Percentiles rank a stretch among this genome's conserved stretches.
phyloP scores from a whole-genome alignment of 2,797 vertebrate genomes.

The Lithobates sylvaticus region DNA sequence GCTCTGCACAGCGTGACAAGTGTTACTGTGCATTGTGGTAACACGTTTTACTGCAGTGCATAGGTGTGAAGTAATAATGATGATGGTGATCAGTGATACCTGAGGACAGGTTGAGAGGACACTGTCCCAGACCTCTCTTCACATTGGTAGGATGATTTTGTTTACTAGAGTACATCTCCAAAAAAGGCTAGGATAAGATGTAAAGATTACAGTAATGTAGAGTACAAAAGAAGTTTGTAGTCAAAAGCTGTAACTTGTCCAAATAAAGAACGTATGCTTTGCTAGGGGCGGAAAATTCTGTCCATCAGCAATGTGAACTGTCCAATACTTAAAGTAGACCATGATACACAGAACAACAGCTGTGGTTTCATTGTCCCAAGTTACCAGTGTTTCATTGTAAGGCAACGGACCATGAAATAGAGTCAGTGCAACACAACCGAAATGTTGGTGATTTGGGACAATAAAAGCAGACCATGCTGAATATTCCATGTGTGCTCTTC shows the following conservation, averaged over 20 bases:
- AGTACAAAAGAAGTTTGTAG: neutral
- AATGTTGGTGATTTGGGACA: constrained; percentile 41
- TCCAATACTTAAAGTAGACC: constrained; percentile 6
- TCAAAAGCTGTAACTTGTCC: neutral
- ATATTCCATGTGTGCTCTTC: constrained; percentile 28
- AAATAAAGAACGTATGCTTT: neutral
- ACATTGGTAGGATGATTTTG: no score
- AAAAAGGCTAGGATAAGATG: neutral
- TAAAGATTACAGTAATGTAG: neutral
- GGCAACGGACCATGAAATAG: constrained; percentile 41
- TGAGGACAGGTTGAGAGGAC: no score
- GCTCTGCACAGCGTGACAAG: no score
- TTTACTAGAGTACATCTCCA: no score
- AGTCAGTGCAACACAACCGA: constrained; percentile 12
- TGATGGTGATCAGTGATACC: no score
- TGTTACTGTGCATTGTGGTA: no score
- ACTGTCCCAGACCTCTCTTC: no score
- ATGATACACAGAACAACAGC: constrained; percentile 28
- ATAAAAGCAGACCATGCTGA: constrained; percentile 26
- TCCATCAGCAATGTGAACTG: neutral
- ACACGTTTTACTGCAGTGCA: no score
- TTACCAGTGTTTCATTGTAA: constrained; percentile 33
- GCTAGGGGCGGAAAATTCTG: neutral
- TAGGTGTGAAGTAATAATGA: no score
- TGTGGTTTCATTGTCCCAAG: constrained; percentile 36